Percentiles rank a stretch among this genome's conserved stretches.
These are phyloP conservation scores for Hafferia zeledoni DNA, from an alignment of 2,797 vertebrate genomes.

Conservation along the genomic window DNA sequence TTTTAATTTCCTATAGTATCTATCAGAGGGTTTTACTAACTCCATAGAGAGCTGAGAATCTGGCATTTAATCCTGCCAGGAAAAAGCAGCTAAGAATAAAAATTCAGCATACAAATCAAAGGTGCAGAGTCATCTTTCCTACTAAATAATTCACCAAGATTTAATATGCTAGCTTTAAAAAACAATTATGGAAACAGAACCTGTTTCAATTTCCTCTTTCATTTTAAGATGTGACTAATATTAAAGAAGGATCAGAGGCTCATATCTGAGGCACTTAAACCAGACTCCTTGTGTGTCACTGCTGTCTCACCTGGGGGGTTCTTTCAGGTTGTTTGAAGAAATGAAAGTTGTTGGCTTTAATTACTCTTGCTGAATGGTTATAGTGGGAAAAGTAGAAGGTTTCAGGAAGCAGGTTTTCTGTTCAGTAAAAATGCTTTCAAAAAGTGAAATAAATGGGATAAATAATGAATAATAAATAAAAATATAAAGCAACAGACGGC, in stretches of 20 bases:
- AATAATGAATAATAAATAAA: neutral
- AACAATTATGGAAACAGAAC: slow-evolving; percentile 46
- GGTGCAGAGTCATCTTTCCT: slow-evolving; percentile 41
- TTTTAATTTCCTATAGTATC: slow-evolving; percentile 48
- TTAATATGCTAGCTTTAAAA: slow-evolving; percentile 53
- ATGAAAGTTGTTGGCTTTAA: slow-evolving; percentile 33
- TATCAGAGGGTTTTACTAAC: slow-evolving; percentile 29
- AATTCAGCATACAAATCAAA: slow-evolving; percentile 65
- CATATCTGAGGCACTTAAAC: slow-evolving; percentile 9
- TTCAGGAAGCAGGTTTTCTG: neutral
- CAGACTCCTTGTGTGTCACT: neutral
- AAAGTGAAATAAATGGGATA: neutral
- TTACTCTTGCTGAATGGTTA: neutral
- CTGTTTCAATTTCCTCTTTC: slow-evolving; percentile 43
- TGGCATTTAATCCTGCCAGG: slow-evolving; percentile 40
- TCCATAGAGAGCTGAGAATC: slow-evolving; percentile 13
- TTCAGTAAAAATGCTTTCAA: neutral
- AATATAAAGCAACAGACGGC: neutral
- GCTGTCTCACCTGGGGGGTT: slow-evolving; percentile 9
- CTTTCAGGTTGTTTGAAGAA: neutral
- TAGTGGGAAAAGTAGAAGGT: neutral
- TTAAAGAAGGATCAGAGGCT: slow-evolving; percentile 47
- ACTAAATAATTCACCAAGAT: slow-evolving; percentile 53
- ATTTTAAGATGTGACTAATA: slow-evolving; percentile 55
- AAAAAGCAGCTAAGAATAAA: slow-evolving; percentile 51